Evolutionary conservation across 2,113 vertebrate species (phyloP).

Genomic region (Casuarius casuarius): DNA sequence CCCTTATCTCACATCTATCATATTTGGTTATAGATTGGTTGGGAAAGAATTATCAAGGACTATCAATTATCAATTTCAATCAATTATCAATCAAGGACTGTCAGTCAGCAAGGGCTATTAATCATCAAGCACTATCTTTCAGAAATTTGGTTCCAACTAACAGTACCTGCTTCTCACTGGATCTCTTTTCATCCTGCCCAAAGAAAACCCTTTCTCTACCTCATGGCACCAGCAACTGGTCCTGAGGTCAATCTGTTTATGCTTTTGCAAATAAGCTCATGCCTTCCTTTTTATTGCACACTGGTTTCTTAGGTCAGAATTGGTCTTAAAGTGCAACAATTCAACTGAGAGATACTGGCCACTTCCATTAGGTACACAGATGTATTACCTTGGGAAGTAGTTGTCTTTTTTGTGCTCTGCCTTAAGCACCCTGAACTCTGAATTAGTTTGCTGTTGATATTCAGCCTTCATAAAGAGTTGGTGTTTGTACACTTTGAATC

Average conservation of each 20-base stretch:
- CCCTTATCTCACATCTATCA: not conserved
- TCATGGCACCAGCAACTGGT: not conserved
- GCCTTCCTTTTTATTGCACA: not conserved
- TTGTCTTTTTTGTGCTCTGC: not conserved
- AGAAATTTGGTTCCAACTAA: not conserved
- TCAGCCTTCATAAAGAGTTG: fast-evolving
- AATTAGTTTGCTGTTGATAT: not conserved
- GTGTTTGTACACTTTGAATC: not conserved
- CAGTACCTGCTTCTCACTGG: not conserved
- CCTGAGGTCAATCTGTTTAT: not conserved
- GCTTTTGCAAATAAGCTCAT: not conserved
- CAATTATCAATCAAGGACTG: no score
- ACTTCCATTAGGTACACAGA: not conserved
- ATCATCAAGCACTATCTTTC: not conserved
- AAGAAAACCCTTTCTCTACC: not conserved
- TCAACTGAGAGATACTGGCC: not conserved
- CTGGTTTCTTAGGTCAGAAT: not conserved
- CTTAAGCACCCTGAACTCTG: not conserved
- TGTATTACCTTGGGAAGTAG: not conserved
- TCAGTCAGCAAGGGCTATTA: no score
- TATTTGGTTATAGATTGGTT: not conserved
- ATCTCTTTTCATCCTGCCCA: not conserved
- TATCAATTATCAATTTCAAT: no score
- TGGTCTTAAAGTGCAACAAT: not conserved
- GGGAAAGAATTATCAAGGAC: not conserved